Evolutionary conservation across 1,140 invertebrate genomes (phyloP), one percentile per base, ranked within the genome.

Genomic region (Procambarus virginalis): DNA sequence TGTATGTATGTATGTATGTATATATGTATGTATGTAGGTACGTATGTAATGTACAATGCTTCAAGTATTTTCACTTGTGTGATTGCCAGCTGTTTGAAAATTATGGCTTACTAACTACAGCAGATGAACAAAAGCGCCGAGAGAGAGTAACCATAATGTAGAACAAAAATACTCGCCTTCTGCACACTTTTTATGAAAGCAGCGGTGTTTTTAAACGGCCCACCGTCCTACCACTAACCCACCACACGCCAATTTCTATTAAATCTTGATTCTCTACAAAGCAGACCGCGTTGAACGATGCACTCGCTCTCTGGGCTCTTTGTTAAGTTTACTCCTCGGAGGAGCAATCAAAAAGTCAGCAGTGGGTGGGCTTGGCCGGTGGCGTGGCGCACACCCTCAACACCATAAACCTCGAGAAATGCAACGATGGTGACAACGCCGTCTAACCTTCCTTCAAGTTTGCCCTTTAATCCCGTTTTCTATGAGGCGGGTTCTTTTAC

Each of bases 1-100:
- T 79, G 51, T 79, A 79, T 79, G 51, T 79, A 79, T 79, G 51
- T 79, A 79, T 79, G 51, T 79, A 79, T 79, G 51, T 79, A 79
- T 79, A 79, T 79, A 79, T 79, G 51, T 48, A 49, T 51, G n/a
- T 73, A 73, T 78, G 17, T 49, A 48, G 51, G 34, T 73, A 73
- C 10, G 34, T 22, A 3, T 51, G 2, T 17, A 49, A 49, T 22
- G 22, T 49, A 22, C 22, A 34, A 45, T 20, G 64, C 17, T 73
- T 34, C 68, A 73, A 73, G n/a, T 34, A 73, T 73, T 20, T 34
- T 73, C n/a, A 73, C 68, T 20, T 17, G 5, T 73, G 34, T 73
- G 22, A 73, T 73, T 73, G 10, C 68, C 68, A 10, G 22, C 68
- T 73, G 68, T 73, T 73, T 34, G 6, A 73, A 73, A 22, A 73